Base-by-base conservation (phyloP, 2,797 vertebrate species). In the Microcaecilia unicolor region DNA sequence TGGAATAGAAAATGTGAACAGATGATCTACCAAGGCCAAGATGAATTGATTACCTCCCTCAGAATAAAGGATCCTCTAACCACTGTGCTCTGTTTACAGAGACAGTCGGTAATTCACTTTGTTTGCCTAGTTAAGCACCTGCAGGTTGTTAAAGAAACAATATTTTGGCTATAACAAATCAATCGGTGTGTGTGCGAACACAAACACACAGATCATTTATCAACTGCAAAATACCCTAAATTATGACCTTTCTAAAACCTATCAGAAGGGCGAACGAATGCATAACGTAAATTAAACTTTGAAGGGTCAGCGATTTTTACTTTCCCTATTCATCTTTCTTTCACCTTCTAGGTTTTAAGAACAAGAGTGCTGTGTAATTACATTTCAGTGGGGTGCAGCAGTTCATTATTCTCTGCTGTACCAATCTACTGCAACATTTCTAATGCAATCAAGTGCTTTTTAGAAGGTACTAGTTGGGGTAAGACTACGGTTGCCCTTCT, bases 221-320 rank as follows among this genome's bases (percentile, higher is more conserved):
- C 92, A 93, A 86, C 66, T 81, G 74, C 86, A 91, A 92, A 92
- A 91, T 88, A 92, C 86, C 89, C 86, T 86, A 88, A 91, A 91
- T 92, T 91, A 94, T 94, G 88, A 94, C 89, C 85, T 90, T 88
- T 86, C 72, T 67, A 76, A 83, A 88, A 89, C 85, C 79, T 82
- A 84, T 90, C 85, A 82, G 84, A 92, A 95, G 90, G 90, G 89
- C 88, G 84, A 89, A 82, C 68, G 81, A 88, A 93, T 91, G 86
- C 88, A 90, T 85, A 90, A 91, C 79, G 80, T 91, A 92, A 93
- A 93, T 93, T 90, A 90, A 94, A 93, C 86, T 88, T 92, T 89
- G 88, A 90, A 86, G 90, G 90, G 89, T 96, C 91, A 94, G 85
- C 80, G 88, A 75, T 89, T 90, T 90, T 89, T 89, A 86, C 89